Conservation (phyloP, 1,140 invertebrate species). For the Pomacea maculata region DNA sequence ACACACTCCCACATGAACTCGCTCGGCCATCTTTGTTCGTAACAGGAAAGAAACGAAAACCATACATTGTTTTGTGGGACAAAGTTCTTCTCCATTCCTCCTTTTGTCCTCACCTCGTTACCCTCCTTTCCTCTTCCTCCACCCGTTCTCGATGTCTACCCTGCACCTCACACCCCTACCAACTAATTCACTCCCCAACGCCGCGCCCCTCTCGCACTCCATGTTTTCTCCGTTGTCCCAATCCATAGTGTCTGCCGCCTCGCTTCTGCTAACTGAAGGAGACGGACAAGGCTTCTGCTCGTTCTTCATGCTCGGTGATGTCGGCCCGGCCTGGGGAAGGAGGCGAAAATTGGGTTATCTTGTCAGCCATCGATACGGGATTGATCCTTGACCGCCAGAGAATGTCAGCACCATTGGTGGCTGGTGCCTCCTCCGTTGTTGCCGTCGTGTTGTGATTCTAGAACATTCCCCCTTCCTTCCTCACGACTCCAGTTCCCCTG, state of each 20-base stretch:
- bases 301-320: background rate
- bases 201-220: background rate
- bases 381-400: slow-evolving; percentile 14
- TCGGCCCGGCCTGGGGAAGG: background rate
- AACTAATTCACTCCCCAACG: background rate
- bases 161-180: background rate
- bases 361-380: slow-evolving; percentile 19
- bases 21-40: no score
- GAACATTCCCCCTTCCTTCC: no score
- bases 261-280: background rate
- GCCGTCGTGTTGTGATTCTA: no score
- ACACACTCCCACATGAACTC: no score
- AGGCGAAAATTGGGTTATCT: slow-evolving; percentile 21
- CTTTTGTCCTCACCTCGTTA: no score
- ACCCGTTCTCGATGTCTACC: background rate
- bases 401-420: background rate
- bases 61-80: no score
- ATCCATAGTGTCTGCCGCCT: no score
- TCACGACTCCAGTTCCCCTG: no score
- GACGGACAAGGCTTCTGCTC: background rate
- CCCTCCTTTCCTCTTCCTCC: no score
- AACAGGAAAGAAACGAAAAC: no score
- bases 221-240: background rate
- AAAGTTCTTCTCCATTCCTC: no score
- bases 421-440: no score